These are phyloP conservation scores for Ceratitis capitata DNA, from an alignment of 1,140 invertebrate species.

Conservation along the genomic window DNA sequence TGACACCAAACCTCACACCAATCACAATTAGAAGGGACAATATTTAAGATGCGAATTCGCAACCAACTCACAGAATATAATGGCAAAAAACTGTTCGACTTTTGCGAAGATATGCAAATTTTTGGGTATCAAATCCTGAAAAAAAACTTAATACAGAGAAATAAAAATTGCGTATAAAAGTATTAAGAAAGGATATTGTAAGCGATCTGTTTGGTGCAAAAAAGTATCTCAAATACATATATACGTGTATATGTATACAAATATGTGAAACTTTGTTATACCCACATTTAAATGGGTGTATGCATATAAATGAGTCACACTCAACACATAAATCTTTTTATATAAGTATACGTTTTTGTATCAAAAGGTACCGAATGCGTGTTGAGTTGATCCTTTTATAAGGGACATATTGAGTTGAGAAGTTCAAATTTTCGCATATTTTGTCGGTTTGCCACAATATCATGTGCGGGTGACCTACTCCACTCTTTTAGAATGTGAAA, in stretches of 20 bases:
- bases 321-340: not conserved
- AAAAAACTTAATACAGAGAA: not conserved
- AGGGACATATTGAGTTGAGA: not conserved
- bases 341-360: not conserved
- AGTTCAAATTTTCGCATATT: not conserved
- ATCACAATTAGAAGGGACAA: not conserved
- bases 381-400: not conserved
- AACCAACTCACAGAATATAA: not conserved
- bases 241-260: not conserved
- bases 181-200: not conserved
- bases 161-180: not conserved
- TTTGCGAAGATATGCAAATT: constrained; percentile 4
- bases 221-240: not conserved
- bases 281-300: not conserved
- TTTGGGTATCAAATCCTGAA: not conserved
- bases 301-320: not conserved
- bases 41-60: not conserved
- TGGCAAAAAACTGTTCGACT: not conserved
- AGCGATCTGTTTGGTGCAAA: not conserved
- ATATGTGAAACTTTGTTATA: not conserved
- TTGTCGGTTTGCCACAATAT: not conserved
- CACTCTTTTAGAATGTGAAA: not conserved
- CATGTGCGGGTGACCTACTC: not conserved
- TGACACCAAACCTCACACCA: not conserved
- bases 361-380: not conserved